Evolutionary conservation across 23 tunicate species (phyloP).

Genomic region (Oikopleura albicans): DNA sequence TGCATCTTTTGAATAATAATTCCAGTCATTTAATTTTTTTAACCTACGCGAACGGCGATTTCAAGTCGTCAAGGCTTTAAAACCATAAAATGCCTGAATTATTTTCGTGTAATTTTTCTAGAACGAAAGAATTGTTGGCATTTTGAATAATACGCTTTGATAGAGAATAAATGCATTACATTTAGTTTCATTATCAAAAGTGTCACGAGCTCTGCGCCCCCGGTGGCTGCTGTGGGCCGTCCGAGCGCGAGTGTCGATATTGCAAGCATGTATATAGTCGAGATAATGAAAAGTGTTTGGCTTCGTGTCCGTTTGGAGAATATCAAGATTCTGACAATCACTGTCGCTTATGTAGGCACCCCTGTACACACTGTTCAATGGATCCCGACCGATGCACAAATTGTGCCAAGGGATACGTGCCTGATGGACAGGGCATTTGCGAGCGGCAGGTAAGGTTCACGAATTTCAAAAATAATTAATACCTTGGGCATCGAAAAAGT

Average conservation of each 20-base stretch:
- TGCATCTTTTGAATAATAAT: too few relatives aligned
- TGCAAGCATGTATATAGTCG: constrained; percentile 30
- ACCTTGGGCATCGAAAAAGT: too few relatives aligned
- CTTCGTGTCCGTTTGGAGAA: neutral
- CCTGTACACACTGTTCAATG: neutral
- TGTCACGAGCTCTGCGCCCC: constrained; percentile 52
- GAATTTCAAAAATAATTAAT: too few relatives aligned
- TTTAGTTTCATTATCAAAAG: constrained; percentile 35
- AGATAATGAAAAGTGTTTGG: neutral
- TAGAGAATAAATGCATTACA: constrained; percentile 25
- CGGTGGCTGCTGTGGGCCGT: constrained; percentile 75
- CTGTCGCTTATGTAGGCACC: neutral
- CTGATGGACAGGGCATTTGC: neutral
- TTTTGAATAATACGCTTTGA: neutral
- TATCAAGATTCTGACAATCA: neutral
- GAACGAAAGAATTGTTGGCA: too few relatives aligned
- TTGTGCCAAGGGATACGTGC: neutral
- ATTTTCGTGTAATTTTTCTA: too few relatives aligned
- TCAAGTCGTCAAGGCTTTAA: too few relatives aligned
- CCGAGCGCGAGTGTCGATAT: constrained; percentile 35
- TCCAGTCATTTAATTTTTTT: too few relatives aligned
- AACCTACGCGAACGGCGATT: too few relatives aligned
- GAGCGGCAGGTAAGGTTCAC: neutral
- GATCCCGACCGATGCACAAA: neutral
- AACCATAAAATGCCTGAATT: too few relatives aligned